These are phyloP conservation scores for Conchocele bisecta DNA, from an alignment of 2,888 invertebrate genomes.

Conservation along the genomic window DNA sequence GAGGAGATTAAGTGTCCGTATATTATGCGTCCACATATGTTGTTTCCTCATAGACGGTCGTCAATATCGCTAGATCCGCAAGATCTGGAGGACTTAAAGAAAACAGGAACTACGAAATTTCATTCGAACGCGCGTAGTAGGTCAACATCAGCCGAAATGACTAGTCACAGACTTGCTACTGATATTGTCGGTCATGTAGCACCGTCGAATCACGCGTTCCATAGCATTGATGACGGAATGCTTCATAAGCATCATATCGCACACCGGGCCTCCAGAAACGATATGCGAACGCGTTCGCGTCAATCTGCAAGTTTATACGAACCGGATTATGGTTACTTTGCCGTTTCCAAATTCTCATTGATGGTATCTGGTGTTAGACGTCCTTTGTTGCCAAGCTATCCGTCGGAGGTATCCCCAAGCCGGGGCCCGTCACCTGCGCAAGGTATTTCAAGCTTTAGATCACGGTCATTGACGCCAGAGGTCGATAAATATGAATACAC, in stretches of 20 bases:
- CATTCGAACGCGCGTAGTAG: neutral
- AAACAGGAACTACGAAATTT: neutral
- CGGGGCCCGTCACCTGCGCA: neutral
- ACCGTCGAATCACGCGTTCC: conserved; percentile 24
- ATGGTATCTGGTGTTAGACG: conserved; percentile 33
- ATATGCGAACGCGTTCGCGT: conserved; percentile 9
- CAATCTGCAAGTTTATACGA: conserved; percentile 34
- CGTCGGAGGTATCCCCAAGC: too few species aligned
- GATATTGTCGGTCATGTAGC: neutral
- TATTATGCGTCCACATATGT: conserved; percentile 28
- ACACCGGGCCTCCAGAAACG: conserved; percentile 14
- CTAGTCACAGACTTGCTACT: neutral
- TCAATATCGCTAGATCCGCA: conserved; percentile 43
- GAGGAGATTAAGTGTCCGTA: conserved; percentile 55
- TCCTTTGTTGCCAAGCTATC: too few species aligned
- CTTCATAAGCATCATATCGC: conserved; percentile 20
- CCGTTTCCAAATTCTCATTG: conserved; percentile 51
- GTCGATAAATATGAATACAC: neutral
- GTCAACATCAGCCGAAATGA: neutral
- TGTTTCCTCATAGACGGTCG: conserved; percentile 31
- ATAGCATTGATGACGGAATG: conserved; percentile 41
- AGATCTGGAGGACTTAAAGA: conserved; percentile 33
- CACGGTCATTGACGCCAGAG: conserved; percentile 34
- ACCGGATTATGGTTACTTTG: conserved; percentile 48
- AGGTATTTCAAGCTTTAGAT: neutral